A percentile compares a stretch with the other conserved stretches of the same genome.
These are phyloP conservation scores for Lycodopsis pacificus DNA, from an alignment of 2,797 vertebrate species.

Conservation along the genomic window DNA sequence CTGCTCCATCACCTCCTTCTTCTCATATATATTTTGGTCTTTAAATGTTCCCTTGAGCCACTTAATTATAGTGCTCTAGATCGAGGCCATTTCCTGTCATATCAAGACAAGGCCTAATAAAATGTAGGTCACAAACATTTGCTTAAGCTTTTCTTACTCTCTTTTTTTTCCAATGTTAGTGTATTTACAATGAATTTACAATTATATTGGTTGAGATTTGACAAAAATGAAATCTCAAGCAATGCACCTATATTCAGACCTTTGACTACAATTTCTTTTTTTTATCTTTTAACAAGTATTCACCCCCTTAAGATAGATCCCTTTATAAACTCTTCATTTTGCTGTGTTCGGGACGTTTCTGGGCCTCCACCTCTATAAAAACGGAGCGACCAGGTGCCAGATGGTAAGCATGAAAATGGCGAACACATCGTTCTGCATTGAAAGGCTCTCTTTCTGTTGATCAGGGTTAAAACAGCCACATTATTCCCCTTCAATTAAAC, in stretches of 20 bases:
- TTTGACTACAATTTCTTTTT: not conserved
- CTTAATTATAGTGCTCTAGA: not conserved
- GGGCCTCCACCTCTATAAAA: not conserved
- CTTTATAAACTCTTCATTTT: not conserved
- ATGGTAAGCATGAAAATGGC: not conserved
- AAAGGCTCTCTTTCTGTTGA: not conserved
- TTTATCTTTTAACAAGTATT: not conserved
- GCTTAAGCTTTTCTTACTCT: not conserved
- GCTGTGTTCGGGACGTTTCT: not conserved
- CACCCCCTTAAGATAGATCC: not conserved
- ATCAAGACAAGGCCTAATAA: not conserved
- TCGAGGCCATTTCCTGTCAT: conserved; percentile 8
- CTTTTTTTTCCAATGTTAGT: not conserved
- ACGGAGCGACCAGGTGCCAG: not conserved
- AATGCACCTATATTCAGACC: not conserved
- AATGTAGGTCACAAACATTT: conserved; percentile 4
- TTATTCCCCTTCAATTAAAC: not conserved
- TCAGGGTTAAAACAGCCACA: not conserved
- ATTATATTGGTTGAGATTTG: not conserved
- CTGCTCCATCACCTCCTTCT: not conserved
- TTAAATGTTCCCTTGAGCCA: not conserved
- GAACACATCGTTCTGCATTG: not conserved
- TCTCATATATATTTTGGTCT: not conserved
- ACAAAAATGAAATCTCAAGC: not conserved
- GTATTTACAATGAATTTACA: not conserved